A percentile compares a stretch with the other conserved stretches of the same genome.
phyloP scores from a whole-genome alignment of 1,140 invertebrate genomes.

The Cyphomyrmex costatus region DNA sequence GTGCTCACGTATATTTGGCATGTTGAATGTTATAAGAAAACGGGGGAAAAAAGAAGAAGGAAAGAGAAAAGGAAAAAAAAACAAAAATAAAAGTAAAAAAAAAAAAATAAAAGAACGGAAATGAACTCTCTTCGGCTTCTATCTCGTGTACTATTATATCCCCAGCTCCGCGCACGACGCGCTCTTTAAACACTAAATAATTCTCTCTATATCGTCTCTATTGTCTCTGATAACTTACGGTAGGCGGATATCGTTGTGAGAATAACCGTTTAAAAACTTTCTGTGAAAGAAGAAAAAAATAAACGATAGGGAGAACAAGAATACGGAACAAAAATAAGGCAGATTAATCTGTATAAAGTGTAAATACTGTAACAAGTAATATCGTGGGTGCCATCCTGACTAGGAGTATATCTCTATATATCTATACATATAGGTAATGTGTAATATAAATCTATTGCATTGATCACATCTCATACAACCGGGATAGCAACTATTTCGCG shows the following conservation, averaged over 20 bases:
- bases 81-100: conserved; percentile 6
- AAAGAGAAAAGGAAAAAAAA: background rate
- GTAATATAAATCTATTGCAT: conserved; percentile 79
- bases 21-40: conserved; percentile 33
- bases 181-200: conserved; percentile 83
- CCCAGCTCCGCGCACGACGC: conserved; percentile 46
- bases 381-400: conserved; percentile 83
- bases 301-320: conserved; percentile 47
- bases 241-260: conserved; percentile 74
- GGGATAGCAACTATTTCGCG: conserved; percentile 70
- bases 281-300: conserved; percentile 49
- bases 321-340: conserved; percentile 64
- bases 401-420: conserved; percentile 82
- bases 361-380: conserved; percentile 86
- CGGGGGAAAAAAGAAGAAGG: background rate
- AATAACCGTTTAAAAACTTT: conserved; percentile 70
- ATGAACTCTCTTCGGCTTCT: conserved; percentile 7
- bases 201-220: conserved; percentile 79
- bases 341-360: conserved; percentile 77
- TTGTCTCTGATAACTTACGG: conserved; percentile 79
- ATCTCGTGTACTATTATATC: conserved; percentile 53
- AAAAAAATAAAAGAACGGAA: conserved; percentile 35
- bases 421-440: conserved; percentile 80
- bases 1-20: conserved; percentile 36
- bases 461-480: conserved; percentile 78